Base-by-base conservation (phyloP, 2,888 invertebrate genomes). In the Hylaea fasciaria region DNA sequence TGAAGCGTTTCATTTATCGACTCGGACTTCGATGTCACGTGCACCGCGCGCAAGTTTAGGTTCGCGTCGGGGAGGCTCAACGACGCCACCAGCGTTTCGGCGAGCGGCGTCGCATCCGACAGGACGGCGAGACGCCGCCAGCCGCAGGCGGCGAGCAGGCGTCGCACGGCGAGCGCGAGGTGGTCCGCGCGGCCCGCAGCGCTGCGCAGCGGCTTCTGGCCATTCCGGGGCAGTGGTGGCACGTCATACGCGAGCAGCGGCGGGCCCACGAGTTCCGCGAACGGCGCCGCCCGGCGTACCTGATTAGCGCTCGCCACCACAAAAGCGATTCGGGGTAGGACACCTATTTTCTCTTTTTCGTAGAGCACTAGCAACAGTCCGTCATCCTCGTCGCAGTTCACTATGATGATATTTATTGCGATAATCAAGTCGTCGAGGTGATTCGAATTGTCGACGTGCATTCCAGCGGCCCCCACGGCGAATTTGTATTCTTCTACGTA, bases 11-110 rank as follows among this genome's bases (percentile, higher is more conserved):
- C 56, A 29, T 46, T 3, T 37, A 37, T 37, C 5, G 22, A 22
- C 35, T 35, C 35, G 10, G 35, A 11, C n/a, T 12, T n/a, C n/a
- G 37, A 2, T 1, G 35, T 37, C 37, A 12, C 12, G 12, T 12
- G 11, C 5, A 1, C 37, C 28, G 93, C 0, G 95, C 95, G 52
- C 94, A 41, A 1, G 93, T 64, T 9, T 51, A 2, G 41, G 40
- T 13, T 50, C 46, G 2, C 10, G 22, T 22, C 28, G 16, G 53
- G 12, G n/a, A 28, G 28, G 14, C 41, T 13, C 17, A 52, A 11
- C 37, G 47, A 52, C 0, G 13, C 11, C 9, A 10, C 1, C 28
- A 22, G 16, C 22, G 11, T 11, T 3, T 0, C 29, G 78, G 62
- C 28, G 77, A 37, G 70, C 14, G 60, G 50, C 11, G 54, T 14